Evolutionary conservation across 2,797 vertebrate genomes (phyloP).

Genomic region (Schizopygopsis pylzovi): DNA sequence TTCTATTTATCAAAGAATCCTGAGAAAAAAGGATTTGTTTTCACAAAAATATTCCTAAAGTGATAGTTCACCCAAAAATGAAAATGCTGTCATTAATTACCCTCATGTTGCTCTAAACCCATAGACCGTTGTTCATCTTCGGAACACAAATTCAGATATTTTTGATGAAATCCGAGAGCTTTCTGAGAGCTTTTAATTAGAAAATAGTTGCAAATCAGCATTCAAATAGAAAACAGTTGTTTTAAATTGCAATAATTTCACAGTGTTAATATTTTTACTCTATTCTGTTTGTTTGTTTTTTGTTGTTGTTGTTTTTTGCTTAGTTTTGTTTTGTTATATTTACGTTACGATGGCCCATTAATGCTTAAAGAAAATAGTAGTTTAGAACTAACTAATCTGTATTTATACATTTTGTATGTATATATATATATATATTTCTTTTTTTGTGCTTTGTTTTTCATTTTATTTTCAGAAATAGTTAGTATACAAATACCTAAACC

Average conservation of each 20-base stretch:
- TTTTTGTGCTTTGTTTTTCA: background rate
- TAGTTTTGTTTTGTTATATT: background rate
- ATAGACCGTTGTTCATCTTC: too few species aligned
- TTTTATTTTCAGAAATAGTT: background rate
- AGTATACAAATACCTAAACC: background rate
- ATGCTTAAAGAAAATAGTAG: background rate
- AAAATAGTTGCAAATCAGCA: background rate
- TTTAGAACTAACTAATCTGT: background rate
- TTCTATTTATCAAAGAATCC: background rate
- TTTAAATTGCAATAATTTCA: background rate
- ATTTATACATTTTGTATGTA: too few species aligned
- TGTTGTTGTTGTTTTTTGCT: too few species aligned
- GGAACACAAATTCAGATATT: background rate
- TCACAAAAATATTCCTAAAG: background rate
- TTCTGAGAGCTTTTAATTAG: background rate
- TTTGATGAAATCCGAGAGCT: background rate
- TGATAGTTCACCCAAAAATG: background rate
- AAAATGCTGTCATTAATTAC: background rate
- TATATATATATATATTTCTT: too few species aligned
- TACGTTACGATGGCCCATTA: background rate
- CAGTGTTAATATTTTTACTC: background rate
- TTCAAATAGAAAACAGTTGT: background rate
- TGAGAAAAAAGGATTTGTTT: background rate
- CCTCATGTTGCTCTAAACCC: too few species aligned
- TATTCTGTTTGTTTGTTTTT: background rate